Evolutionary conservation across 1,140 invertebrate species (phyloP).

Genomic region (Drosophila asahinai): DNA sequence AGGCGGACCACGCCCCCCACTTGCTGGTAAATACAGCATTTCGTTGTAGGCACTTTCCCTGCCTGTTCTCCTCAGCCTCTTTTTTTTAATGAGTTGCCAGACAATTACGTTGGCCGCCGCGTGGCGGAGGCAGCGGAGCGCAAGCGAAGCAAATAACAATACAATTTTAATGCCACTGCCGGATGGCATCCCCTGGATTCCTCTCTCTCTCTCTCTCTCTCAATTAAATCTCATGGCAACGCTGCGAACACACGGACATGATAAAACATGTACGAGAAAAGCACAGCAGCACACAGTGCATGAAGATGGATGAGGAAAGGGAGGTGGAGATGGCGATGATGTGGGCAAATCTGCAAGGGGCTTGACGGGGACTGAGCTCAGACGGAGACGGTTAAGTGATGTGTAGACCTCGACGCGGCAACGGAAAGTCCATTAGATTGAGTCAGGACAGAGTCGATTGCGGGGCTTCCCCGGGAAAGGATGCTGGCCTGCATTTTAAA

Average conservation of each 20-base stretch:
- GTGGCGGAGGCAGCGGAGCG: constrained; percentile 20
- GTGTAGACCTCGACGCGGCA: not conserved
- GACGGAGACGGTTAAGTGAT: not conserved
- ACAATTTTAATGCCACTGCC: constrained; percentile 73
- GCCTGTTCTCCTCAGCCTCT: not conserved
- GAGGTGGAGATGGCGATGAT: constrained; percentile 6
- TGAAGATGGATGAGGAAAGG: not conserved
- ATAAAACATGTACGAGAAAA: constrained; percentile 36
- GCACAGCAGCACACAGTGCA: not conserved
- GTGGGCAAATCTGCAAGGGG: not conserved
- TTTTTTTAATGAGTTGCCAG: constrained; percentile 76
- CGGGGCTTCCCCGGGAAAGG: constrained; percentile 1
- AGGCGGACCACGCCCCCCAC: not conserved
- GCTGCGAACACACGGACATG: constrained; percentile 21
- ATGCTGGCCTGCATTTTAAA: constrained; percentile 5
- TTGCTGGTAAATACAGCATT: constrained; percentile 43
- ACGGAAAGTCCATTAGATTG: constrained; percentile 48
- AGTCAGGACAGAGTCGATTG: constrained; percentile 1
- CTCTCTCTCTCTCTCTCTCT: not conserved
- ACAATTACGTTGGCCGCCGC: constrained; percentile 63
- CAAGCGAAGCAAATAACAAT: constrained; percentile 71
- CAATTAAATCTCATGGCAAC: constrained; percentile 71
- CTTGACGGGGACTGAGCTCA: not conserved
- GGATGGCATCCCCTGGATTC: constrained; percentile 6
- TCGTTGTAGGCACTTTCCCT: constrained; percentile 33